These are phyloP conservation scores for Ischnura elegans DNA, from an alignment of 2,888 invertebrate genomes.

Conservation along the genomic window DNA sequence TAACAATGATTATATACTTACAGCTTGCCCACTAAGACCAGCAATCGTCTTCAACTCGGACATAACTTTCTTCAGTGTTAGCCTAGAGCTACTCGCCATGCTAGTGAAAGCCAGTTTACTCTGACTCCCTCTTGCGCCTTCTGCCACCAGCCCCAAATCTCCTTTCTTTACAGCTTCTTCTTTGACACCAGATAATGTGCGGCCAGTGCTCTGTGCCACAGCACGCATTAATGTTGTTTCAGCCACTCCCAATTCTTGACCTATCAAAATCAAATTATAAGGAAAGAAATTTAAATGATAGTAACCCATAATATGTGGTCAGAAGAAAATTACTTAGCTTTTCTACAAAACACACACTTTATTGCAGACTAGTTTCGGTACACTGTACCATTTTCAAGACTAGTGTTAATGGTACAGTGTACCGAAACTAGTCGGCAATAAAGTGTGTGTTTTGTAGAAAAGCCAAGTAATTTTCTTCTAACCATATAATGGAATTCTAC, in stretches of 20 bases:
- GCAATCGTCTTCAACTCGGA: slow-evolving; percentile 92
- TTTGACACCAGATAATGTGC: slow-evolving; percentile 89
- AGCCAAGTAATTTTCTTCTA: no score
- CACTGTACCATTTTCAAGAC: no score
- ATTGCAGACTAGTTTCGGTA: no score
- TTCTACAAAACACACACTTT: no score
- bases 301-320: no score
- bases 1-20: slow-evolving; percentile 79
- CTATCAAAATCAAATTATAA: slow-evolving; percentile 74
- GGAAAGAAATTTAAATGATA: background rate
- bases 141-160: slow-evolving; percentile 95
- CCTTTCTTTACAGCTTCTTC: slow-evolving; percentile 86
- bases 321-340: no score
- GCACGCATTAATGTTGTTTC: slow-evolving; percentile 97
- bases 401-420: no score
- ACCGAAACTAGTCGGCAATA: no score
- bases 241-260: slow-evolving; percentile 94
- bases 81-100: slow-evolving; percentile 76
- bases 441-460: no score
- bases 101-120: slow-evolving; percentile 93
- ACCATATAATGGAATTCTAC: no score
- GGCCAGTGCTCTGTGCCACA: slow-evolving; percentile 93
- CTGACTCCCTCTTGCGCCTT: slow-evolving; percentile 91
- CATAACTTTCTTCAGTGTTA: slow-evolving; percentile 88
- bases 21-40: slow-evolving; percentile 88